Conservation (phyloP, 2,888 invertebrate species). For the Sesia apiformis region DNA sequence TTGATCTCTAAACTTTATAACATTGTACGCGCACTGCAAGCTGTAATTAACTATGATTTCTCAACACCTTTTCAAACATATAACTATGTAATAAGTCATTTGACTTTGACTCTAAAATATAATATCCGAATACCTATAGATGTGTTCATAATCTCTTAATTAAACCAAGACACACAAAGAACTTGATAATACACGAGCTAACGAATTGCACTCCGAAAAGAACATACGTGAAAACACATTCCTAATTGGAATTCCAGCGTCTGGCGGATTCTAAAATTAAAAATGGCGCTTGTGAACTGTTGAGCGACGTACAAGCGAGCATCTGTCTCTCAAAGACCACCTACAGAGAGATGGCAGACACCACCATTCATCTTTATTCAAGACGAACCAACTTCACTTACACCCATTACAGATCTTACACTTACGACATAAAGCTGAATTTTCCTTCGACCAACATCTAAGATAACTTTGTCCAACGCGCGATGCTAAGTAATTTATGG, state of each 20-base stretch:
- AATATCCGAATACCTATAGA: too few species aligned
- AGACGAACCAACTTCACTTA: constrained; percentile 9
- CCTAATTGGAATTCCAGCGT: background rate
- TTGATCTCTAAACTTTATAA: too few species aligned
- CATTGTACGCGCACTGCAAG: too few species aligned
- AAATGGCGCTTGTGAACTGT: constrained; percentile 33
- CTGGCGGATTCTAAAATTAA: constrained; percentile 39
- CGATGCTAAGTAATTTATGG: constrained; percentile 47
- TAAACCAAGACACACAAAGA: too few species aligned
- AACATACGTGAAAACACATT: background rate
- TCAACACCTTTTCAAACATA: too few species aligned
- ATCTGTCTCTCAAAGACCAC: constrained; percentile 64
- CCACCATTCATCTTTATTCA: constrained; percentile 65
- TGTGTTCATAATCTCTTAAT: too few species aligned
- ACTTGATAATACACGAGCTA: background rate
- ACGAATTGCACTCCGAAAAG: background rate
- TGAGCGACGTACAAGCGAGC: constrained; percentile 41
- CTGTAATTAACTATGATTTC: too few species aligned
- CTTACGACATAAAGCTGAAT: constrained; percentile 8
- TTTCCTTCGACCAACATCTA: constrained; percentile 3
- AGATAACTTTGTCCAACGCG: constrained; percentile 14
- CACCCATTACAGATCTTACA: constrained; percentile 3
- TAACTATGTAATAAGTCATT: too few species aligned
- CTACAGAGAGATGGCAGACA: constrained; percentile 47
- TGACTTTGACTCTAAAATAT: too few species aligned